A percentile compares a stretch with the other conserved stretches of the same genome.
phyloP scores from a whole-genome alignment of 2,888 invertebrate genomes.

The Cartodere bifasciata region DNA sequence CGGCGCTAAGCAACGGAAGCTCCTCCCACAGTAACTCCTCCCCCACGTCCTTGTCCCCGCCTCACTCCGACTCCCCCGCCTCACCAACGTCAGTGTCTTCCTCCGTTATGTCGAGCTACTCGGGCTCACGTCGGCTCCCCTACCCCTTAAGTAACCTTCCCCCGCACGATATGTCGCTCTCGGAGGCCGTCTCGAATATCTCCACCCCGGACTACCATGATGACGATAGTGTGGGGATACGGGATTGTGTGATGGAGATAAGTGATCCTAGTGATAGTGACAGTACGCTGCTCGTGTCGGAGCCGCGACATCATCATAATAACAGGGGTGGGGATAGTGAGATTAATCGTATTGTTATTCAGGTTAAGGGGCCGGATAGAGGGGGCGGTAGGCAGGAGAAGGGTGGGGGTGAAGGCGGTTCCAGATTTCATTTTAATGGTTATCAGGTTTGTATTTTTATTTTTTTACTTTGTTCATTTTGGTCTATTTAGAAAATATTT shows the following conservation, averaged over 20 bases:
- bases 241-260: slow-evolving; percentile 74
- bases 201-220: slow-evolving; percentile 84
- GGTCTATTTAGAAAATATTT: too few species aligned
- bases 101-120: slow-evolving; percentile 72
- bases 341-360: slow-evolving; percentile 76
- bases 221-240: slow-evolving; percentile 70
- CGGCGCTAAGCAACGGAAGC: slow-evolving; percentile 46
- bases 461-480: too few species aligned
- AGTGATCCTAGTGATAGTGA: slow-evolving; percentile 85
- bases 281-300: slow-evolving; percentile 75
- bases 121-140: slow-evolving; percentile 51
- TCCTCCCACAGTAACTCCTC: slow-evolving; percentile 52
- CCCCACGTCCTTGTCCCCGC: slow-evolving; percentile 73
- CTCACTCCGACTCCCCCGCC: slow-evolving; percentile 38
- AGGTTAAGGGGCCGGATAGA: slow-evolving; percentile 52
- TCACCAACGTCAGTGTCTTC: slow-evolving; percentile 82
- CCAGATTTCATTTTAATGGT: slow-evolving; percentile 9
- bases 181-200: slow-evolving; percentile 79
- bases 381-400: slow-evolving; percentile 30
- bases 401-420: slow-evolving; percentile 5
- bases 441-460: slow-evolving; percentile 9
- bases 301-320: slow-evolving; percentile 46
- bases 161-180: slow-evolving; percentile 56
- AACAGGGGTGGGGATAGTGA: slow-evolving; percentile 46
- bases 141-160: slow-evolving; percentile 34